A percentile compares a stretch with the other conserved stretches of the same genome.
Evolutionary conservation across 1,140 invertebrate genomes (phyloP).

Genomic region (Trachymyrmex septentrionalis): DNA sequence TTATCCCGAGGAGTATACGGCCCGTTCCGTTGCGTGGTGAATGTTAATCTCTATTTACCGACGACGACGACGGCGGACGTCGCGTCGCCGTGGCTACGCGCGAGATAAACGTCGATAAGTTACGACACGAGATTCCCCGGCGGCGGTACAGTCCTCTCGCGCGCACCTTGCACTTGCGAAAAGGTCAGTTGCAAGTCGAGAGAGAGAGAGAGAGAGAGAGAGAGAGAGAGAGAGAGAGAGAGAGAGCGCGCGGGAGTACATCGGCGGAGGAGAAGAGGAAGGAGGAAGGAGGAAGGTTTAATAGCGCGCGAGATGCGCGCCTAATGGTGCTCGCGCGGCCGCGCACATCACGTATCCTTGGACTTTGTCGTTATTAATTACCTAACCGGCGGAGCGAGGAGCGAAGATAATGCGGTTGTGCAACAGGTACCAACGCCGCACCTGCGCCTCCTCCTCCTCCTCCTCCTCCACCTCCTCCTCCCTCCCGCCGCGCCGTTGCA

Average conservation of each 20-base stretch:
- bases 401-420: conserved; percentile 85
- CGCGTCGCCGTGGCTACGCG: conserved; percentile 32
- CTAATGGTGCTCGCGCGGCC: conserved; percentile 60
- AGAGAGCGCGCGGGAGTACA: neutral
- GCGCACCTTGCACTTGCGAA: conserved; percentile 65
- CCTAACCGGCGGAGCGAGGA: conserved; percentile 85
- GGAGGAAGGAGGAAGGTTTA: neutral
- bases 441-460: conserved; percentile 62
- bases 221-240: conserved; percentile 8
- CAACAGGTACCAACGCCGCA: conserved; percentile 84
- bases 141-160: conserved; percentile 18
- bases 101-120: conserved; percentile 66
- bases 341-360: conserved; percentile 82
- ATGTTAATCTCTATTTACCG: conserved; percentile 61
- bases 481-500: conserved; percentile 77
- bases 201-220: neutral
- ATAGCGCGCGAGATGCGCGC: conserved; percentile 57
- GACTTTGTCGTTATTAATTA: conserved; percentile 86
- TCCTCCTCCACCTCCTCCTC: neutral
- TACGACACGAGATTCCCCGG: conserved; percentile 55
- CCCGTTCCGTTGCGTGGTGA: conserved; percentile 37
- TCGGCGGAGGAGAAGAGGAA: neutral
- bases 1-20: conserved; percentile 52
- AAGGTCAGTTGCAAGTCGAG: conserved; percentile 50
- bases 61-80: conserved; percentile 51